These are phyloP conservation scores for Hypothenemus hampei DNA, from an alignment of 1,140 invertebrate species.

Conservation along the genomic window DNA sequence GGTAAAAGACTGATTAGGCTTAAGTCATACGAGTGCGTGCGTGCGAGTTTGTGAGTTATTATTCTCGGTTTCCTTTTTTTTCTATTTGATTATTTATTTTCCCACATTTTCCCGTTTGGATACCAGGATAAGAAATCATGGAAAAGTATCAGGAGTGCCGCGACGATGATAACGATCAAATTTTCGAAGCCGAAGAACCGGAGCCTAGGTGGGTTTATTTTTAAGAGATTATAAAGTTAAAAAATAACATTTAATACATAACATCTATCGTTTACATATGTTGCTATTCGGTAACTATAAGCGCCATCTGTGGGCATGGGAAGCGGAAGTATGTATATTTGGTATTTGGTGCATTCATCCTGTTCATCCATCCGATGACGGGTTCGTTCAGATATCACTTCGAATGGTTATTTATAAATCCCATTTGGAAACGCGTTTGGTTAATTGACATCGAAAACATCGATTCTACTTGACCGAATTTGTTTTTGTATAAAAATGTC, in stretches of 20 bases:
- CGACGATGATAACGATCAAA: conserved; percentile 40
- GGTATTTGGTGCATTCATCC: neutral
- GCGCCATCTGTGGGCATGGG: conserved; percentile 18
- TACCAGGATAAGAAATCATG: conserved; percentile 27
- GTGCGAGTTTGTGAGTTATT: conserved; percentile 2
- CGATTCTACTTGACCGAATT: too few relatives aligned
- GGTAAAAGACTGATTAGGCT: conserved; percentile 36
- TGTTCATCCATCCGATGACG: neutral
- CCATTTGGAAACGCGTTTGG: too few relatives aligned
- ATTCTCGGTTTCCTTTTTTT: conserved; percentile 1
- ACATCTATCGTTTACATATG: neutral
- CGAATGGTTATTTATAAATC: too few relatives aligned
- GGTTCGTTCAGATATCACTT: neutral
- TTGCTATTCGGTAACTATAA: neutral
- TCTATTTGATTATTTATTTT: too few relatives aligned
- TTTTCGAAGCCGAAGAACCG: conserved; percentile 38
- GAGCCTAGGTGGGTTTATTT: conserved; percentile 35
- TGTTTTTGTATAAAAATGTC: too few relatives aligned
- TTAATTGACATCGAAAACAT: too few relatives aligned
- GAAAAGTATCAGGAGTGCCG: conserved; percentile 39
- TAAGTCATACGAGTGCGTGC: conserved; percentile 30
- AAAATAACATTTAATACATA: neutral
- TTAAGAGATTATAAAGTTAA: neutral
- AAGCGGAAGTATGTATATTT: conserved; percentile 9
- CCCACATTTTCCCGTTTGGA: conserved; percentile 10